These are phyloP conservation scores for Gambusia yucatana DNA, from an alignment of 2,797 vertebrate species.

Conservation along the genomic window DNA sequence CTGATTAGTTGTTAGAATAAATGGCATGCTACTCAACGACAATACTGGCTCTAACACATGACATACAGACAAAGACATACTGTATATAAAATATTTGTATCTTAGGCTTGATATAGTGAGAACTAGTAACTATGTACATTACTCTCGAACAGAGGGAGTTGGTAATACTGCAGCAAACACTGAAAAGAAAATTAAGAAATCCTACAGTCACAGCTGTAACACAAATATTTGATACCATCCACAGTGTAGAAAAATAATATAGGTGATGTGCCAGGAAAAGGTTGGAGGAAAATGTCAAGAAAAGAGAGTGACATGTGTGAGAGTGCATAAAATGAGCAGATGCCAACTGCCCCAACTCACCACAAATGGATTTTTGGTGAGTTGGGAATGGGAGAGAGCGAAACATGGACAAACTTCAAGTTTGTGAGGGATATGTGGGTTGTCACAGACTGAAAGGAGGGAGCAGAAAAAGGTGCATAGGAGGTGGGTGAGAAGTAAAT, in stretches of 20 bases:
- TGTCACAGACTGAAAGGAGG: slow-evolving; percentile 68
- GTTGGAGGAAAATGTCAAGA: slow-evolving; percentile 31
- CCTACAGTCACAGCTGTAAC: slow-evolving; percentile 15
- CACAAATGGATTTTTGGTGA: slow-evolving; percentile 30
- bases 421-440: slow-evolving; percentile 63
- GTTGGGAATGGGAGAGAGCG: slow-evolving; percentile 42
- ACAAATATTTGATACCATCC: slow-evolving; percentile 47
- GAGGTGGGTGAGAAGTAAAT: slow-evolving; percentile 53
- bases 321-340: slow-evolving; percentile 32
- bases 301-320: slow-evolving; percentile 36
- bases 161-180: slow-evolving; percentile 3
- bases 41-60: not conserved
- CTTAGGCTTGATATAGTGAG: not conserved
- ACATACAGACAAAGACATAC: not conserved
- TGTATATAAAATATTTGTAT: not conserved
- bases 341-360: slow-evolving; percentile 21
- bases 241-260: slow-evolving; percentile 36
- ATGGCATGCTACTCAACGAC: not conserved
- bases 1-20: not conserved
- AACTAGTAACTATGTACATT: not conserved
- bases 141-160: not conserved
- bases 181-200: slow-evolving; percentile 36
- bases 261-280: slow-evolving; percentile 27
- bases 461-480: slow-evolving; percentile 47
- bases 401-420: slow-evolving; percentile 53